Percentiles rank a stretch among this genome's conserved stretches.
These are phyloP conservation scores for Melikaiella ostensackeni DNA, from an alignment of 2,888 invertebrate genomes.

Conservation along the genomic window DNA sequence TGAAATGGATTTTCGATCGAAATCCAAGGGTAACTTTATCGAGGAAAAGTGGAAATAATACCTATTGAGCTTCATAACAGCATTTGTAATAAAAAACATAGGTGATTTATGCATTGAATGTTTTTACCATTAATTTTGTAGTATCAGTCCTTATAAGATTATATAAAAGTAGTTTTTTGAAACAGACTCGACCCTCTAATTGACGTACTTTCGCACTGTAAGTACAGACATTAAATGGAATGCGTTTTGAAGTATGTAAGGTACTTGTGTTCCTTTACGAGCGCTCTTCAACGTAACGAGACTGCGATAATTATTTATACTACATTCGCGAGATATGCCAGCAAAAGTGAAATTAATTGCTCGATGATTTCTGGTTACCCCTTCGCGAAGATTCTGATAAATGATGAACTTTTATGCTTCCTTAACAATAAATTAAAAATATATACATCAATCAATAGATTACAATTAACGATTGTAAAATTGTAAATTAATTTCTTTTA, in stretches of 20 bases:
- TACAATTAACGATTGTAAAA: not conserved
- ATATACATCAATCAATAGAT: not conserved
- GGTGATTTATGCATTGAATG: not conserved
- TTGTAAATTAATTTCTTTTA: not conserved
- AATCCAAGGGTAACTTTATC: not conserved
- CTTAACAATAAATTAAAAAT: not conserved
- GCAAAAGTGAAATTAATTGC: conserved; percentile 18
- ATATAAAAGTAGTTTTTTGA: conserved; percentile 56
- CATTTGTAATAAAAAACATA: not conserved
- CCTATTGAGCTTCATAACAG: not conserved
- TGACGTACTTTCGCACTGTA: conserved; percentile 60
- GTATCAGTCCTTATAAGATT: conserved; percentile 44
- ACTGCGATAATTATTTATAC: conserved; percentile 33
- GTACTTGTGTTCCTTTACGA: conserved; percentile 50
- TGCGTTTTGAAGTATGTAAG: conserved; percentile 53
- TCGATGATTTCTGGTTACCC: conserved; percentile 1
- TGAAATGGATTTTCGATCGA: conserved; percentile 66
- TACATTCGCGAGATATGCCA: conserved; percentile 3
- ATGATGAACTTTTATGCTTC: not conserved
- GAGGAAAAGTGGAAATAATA: not conserved
- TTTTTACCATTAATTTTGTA: not conserved
- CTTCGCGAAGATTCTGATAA: not conserved
- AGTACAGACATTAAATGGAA: conserved; percentile 59
- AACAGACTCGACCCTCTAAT: conserved; percentile 60
- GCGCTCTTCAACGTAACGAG: conserved; percentile 53